These are phyloP conservation scores for Diprion similis DNA, from an alignment of 1,140 invertebrate genomes.

Conservation along the genomic window DNA sequence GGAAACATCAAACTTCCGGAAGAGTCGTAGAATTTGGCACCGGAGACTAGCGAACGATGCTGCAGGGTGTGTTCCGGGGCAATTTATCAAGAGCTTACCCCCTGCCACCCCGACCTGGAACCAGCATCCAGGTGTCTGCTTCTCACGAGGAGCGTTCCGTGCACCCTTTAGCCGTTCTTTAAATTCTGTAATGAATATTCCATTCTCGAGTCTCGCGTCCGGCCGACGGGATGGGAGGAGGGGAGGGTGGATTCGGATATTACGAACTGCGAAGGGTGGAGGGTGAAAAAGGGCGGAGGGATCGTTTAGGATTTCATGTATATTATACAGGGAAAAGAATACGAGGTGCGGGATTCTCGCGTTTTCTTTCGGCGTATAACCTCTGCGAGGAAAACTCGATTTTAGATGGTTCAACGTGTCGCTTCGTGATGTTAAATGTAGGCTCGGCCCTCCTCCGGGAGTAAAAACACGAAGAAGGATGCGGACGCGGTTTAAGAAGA, in stretches of 20 bases:
- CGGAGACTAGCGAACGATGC: not conserved
- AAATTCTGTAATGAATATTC: conserved; percentile 45
- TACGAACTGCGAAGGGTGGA: conserved; percentile 24
- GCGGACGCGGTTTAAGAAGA: not conserved
- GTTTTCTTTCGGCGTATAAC: not conserved
- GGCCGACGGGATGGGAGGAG: conserved; percentile 14
- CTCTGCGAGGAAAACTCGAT: too few species aligned
- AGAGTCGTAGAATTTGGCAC: conserved; percentile 8
- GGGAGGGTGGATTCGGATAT: conserved; percentile 13
- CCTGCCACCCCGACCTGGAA: not conserved
- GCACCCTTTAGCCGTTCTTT: conserved; percentile 31
- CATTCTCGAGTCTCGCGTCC: conserved; percentile 28
- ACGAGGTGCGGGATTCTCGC: not conserved
- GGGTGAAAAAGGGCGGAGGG: too few species aligned
- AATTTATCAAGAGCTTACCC: conserved; percentile 50
- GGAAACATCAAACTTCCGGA: not conserved
- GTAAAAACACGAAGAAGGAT: conserved; percentile 5
- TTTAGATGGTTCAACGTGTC: too few species aligned
- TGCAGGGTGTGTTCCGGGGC: conserved; percentile 18
- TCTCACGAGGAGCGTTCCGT: conserved; percentile 11
- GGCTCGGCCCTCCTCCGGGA: not conserved
- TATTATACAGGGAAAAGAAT: not conserved
- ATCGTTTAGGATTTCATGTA: too few species aligned
- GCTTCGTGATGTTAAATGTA: too few species aligned
- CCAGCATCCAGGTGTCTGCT: conserved; percentile 6